Evolutionary conservation across 2,113 vertebrate genomes (phyloP).

Genomic region (Chloroceryle aenea): DNA sequence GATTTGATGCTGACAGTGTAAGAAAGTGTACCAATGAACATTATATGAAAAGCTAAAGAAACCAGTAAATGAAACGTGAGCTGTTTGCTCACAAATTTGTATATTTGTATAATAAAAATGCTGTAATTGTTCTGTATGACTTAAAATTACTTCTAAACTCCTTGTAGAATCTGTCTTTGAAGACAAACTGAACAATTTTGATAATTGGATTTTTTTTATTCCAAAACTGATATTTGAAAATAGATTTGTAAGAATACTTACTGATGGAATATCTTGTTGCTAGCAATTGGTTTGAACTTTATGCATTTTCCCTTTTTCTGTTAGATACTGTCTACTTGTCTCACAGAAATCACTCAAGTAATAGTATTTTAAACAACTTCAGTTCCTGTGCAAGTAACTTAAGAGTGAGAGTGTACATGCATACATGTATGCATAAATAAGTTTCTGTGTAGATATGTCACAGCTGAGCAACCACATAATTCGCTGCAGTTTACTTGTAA

Average conservation of each 20-base stretch:
- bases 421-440: rapidly evolving
- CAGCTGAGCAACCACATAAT: not conserved
- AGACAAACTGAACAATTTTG: not conserved
- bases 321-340: not conserved
- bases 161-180: not conserved
- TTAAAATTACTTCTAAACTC: not conserved
- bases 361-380: not conserved
- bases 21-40: not conserved
- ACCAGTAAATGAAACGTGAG: not conserved
- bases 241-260: not conserved
- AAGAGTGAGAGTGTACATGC: not conserved
- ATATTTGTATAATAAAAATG: not conserved
- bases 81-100: not conserved
- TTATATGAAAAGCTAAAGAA: not conserved
- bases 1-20: not conserved
- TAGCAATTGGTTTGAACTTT: not conserved
- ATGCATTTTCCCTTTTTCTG: not conserved
- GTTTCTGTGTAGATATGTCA: not conserved
- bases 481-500: not conserved
- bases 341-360: not conserved
- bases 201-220: not conserved
- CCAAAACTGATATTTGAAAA: not conserved
- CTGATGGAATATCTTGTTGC: not conserved
- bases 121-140: not conserved
- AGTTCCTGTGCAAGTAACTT: not conserved